Evolutionary conservation across 2,797 vertebrate species (phyloP).

Genomic region (Spinus olivaceus): DNA sequence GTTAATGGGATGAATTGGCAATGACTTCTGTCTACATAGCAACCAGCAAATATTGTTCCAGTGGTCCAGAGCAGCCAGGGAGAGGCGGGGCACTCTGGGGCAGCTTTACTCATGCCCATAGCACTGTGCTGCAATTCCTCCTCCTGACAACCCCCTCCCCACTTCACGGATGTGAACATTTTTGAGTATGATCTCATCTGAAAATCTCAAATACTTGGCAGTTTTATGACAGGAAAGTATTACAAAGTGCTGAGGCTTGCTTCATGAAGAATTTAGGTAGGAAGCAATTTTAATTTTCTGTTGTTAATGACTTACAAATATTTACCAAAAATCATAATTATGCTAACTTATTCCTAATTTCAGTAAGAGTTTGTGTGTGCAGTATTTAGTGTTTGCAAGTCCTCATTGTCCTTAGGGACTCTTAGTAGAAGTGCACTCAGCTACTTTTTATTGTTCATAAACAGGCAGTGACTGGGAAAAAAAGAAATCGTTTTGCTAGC

Average conservation of each 20-base stretch:
- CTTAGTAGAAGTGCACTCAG: background rate
- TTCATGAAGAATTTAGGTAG: conserved; percentile 57
- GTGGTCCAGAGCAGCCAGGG: background rate
- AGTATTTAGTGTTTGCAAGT: background rate
- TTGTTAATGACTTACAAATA: background rate
- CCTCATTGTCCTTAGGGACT: background rate
- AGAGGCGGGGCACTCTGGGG: background rate
- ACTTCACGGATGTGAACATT: background rate
- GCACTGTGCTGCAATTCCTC: background rate
- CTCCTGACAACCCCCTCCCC: background rate
- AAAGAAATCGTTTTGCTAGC: background rate
- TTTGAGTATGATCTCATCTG: conserved; percentile 70
- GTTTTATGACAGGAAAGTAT: conserved; percentile 70
- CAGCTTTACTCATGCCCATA: background rate
- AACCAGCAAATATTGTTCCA: conserved; percentile 75
- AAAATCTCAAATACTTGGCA: conserved; percentile 62
- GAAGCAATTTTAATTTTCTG: conserved; percentile 35
- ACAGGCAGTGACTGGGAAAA: background rate
- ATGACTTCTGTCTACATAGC: conserved; percentile 57
- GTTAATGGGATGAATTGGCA: conserved; percentile 64
- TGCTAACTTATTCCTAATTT: background rate
- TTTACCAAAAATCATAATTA: background rate
- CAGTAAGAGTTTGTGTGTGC: background rate
- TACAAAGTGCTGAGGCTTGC: conserved; percentile 47
- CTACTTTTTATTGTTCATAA: background rate